Base-by-base conservation (phyloP, 2,888 invertebrate species). In the Leucophora obtusa region DNA sequence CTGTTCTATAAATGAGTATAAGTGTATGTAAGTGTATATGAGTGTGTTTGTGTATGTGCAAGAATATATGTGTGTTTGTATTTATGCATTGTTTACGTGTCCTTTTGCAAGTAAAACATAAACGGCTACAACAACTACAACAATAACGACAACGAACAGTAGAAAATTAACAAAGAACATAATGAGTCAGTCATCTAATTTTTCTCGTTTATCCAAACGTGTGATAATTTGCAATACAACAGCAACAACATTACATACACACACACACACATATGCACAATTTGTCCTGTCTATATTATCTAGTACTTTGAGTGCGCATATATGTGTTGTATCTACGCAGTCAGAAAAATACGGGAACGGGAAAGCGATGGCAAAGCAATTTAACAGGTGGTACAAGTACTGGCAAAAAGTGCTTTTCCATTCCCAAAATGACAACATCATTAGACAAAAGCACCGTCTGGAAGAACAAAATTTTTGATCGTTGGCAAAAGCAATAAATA, bases 171-270 rank as follows among this genome's bases (percentile, higher is more conserved):
- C 65, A 77, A 70, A 59, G 21, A 68, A 63, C 53, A 72, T 80
- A 76, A 80, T 76, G 80, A 80, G 63, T 63, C 54, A 63, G 80
- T 80, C 71, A 15, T 60, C 54, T 51, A 43, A 50, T 71, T 68
- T 59, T 65, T 50, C 24, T 24, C 21, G 54, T 70, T 70, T 65
- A 59, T 51, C 21, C 28, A 79, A 63, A 66, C 66, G 74, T 79
- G 74, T 74, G 65, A 79, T 75, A 79, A 75, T 79, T 71, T 79
- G 24, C 56, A 65, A 33, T 35, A 65, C 69, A 8, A 24, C 24
- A 54, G 24, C 54, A n/a, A n/a, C 7, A 7, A 54, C 33, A 47
- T 11, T 6, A 28, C 28, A 28, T 7, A 28, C 28, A 38, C 38
- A 11, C 38, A 38, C 11, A 38, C 38, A 47, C 43, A 47, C 43